Base-by-base conservation (phyloP, 2,797 vertebrate species). In the Epinephelus malabaricus region DNA sequence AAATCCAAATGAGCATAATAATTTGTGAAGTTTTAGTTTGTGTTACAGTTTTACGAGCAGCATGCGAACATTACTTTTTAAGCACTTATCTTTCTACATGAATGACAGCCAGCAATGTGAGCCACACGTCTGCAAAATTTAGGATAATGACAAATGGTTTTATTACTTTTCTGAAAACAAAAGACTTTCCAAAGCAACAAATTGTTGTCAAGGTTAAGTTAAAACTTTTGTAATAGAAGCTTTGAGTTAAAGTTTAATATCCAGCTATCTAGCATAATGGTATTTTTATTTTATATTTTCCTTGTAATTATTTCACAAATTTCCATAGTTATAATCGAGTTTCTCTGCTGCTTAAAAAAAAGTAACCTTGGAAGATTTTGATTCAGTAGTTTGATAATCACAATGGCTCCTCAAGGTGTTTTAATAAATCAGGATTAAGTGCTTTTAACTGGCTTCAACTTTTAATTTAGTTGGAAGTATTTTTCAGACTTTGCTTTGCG, bases 381-480 rank as follows among this genome's bases (percentile, higher is more conserved):
- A 47, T 51, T 9, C 1, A 43, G 3, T 25, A 25, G 10, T 34
- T 67, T 59, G 14, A 63, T 40, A 5, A 18, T 76, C 9, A n/a
- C 11, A 10, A 19, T 40, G 15, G 13, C 38, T 43, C 21, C 45
- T 68, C 10, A 17, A 34, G 21, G 53, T 76, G 69, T n/a, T 10
- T 49, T 34, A 67, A 17, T 9, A 23, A 73, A 54, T 49, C 19
- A 23, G 14, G 63, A 64, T 65, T 9, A 62, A 58, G 47, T 69
- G 17, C 38, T 82, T 83, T 69, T 34, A 55, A 38, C 40, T 12
- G 27, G 50, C 50, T 5, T 45, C 13, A 25, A 58, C 71, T 69
- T 72, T 49, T 15, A 50, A 51, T 69, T 27, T 10, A 40, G 3
- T 34, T 19, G 11, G 7, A 38, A 45, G 23, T 40, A 40, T 45